These are phyloP conservation scores for Brachyrhaphis roseni DNA, from an alignment of 2,797 vertebrate genomes.

Conservation along the genomic window DNA sequence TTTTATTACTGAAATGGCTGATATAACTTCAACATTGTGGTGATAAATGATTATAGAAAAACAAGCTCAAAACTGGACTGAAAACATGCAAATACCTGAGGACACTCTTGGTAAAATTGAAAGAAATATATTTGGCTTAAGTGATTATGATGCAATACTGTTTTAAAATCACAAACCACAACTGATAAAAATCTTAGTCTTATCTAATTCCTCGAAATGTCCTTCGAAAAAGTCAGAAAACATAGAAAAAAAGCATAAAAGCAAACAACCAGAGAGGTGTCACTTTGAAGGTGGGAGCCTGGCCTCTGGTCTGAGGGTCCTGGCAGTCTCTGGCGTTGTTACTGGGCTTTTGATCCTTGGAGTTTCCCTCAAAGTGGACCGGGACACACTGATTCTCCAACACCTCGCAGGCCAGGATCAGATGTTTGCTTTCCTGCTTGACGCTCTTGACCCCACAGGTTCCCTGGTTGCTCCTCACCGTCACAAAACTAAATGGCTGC, in stretches of 20 bases:
- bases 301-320: neutral
- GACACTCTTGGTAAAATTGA: neutral
- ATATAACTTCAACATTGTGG: neutral
- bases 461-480: constrained; percentile 63
- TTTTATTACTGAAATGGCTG: neutral
- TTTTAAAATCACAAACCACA: neutral
- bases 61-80: neutral
- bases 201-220: neutral
- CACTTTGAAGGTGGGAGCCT: constrained; percentile 22
- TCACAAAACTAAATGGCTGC: constrained; percentile 73
- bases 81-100: neutral
- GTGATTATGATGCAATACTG: neutral
- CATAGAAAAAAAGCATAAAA: constrained; percentile 24
- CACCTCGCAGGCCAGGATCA: constrained; percentile 81
- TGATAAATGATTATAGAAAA: neutral
- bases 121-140: neutral
- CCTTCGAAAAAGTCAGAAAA: constrained; percentile 7
- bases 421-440: constrained; percentile 69
- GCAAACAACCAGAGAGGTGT: constrained; percentile 43
- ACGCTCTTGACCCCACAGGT: constrained; percentile 74
- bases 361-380: constrained; percentile 82
- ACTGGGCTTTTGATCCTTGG: constrained; percentile 18
- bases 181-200: neutral
- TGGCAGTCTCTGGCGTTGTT: constrained; percentile 71
- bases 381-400: constrained; percentile 74